Percentiles rank a stretch among this genome's conserved stretches.
These are phyloP conservation scores for Acleris emargana DNA, from an alignment of 2,888 invertebrate species.

Conservation along the genomic window DNA sequence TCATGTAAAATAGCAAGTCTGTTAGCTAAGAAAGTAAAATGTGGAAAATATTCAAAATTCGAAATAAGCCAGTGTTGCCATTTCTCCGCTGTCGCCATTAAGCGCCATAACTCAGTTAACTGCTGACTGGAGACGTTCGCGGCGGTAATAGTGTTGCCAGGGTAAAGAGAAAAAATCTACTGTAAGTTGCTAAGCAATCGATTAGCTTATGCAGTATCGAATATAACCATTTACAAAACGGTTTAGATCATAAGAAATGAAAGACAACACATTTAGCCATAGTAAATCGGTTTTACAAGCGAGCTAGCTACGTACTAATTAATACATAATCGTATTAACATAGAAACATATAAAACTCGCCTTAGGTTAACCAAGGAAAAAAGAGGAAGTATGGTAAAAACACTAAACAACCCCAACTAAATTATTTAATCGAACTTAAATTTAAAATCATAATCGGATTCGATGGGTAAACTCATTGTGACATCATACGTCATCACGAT, in stretches of 20 bases:
- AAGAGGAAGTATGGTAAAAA: no score
- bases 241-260: no score
- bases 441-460: not conserved
- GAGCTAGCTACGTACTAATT: no score
- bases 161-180: conserved; percentile 49
- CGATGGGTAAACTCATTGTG: not conserved
- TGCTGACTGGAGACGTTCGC: conserved; percentile 53
- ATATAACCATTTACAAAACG: not conserved
- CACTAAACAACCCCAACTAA: no score
- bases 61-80: conserved; percentile 35
- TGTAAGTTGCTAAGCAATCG: not conserved
- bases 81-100: conserved; percentile 46
- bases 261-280: no score
- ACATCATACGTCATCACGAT: conserved; percentile 20
- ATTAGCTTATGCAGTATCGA: not conserved
- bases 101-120: conserved; percentile 56
- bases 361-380: no score
- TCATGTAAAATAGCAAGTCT: not conserved
- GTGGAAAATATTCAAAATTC: conserved; percentile 1
- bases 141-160: conserved; percentile 56
- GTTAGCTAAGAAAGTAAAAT: not conserved
- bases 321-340: no score
- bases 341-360: no score
- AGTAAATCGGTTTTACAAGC: no score
- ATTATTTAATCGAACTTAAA: no score